Evolutionary conservation across 2,113 vertebrate genomes (phyloP).

Genomic region (Ginglymostoma cirratum): DNA sequence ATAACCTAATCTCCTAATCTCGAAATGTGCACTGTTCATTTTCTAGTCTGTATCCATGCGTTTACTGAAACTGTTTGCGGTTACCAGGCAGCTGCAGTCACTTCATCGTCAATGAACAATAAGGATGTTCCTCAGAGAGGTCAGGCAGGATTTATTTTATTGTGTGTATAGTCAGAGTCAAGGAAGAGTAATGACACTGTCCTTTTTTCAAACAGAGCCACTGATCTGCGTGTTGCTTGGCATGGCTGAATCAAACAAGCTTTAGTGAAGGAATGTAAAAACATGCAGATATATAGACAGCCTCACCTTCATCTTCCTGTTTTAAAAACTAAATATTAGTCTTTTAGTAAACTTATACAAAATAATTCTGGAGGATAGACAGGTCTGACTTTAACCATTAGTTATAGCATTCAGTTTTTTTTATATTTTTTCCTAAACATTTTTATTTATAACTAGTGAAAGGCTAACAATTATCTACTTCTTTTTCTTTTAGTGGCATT

Average conservation of each 20-base stretch:
- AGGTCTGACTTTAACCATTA: not conserved
- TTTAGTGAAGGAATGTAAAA: constrained; percentile 33
- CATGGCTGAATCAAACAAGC: constrained; percentile 36
- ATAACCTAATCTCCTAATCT: constrained; percentile 99
- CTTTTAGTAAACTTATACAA: not conserved
- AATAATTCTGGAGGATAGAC: not conserved
- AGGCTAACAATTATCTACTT: not conserved
- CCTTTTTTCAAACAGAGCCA: constrained; percentile 36
- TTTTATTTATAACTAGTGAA: not conserved
- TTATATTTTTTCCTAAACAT: not conserved
- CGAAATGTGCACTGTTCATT: constrained; percentile 70
- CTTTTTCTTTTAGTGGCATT: not conserved
- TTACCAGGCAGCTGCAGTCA: constrained; percentile 57
- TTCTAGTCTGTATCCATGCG: constrained; percentile 42
- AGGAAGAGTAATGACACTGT: constrained; percentile 40
- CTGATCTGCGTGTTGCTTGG: constrained; percentile 37
- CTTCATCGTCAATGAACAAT: constrained; percentile 60
- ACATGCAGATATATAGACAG: not conserved
- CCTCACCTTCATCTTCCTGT: not conserved
- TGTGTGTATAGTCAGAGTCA: constrained; percentile 41
- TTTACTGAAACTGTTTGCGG: constrained; percentile 44
- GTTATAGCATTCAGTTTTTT: not conserved
- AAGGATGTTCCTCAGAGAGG: constrained; percentile 54
- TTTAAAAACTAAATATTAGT: constrained; percentile 13
- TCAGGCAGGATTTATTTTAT: constrained; percentile 59